A percentile compares a stretch with the other conserved stretches of the same genome.
Evolutionary conservation across 2,888 invertebrate genomes (phyloP).

Genomic region (Rhingia rostrata): DNA sequence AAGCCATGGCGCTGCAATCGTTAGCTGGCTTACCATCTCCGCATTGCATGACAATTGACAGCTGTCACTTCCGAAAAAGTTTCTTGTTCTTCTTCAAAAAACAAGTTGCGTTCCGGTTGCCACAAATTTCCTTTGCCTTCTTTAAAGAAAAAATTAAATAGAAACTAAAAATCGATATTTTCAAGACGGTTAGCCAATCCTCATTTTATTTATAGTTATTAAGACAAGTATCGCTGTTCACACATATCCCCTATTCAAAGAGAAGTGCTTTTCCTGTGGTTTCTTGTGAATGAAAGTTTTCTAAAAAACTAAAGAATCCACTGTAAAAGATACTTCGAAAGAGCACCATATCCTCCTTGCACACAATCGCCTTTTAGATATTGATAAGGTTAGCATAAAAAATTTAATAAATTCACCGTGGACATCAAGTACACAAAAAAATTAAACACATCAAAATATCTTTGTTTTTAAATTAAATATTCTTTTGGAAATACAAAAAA

Average conservation of each 20-base stretch:
- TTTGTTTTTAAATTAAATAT: constrained; percentile 2
- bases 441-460: neutral
- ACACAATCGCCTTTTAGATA: constrained; percentile 44
- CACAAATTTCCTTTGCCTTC: constrained; percentile 3
- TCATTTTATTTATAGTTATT: constrained; percentile 9
- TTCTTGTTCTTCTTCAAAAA: neutral
- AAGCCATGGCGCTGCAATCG: constrained; percentile 22
- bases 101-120: constrained; percentile 10
- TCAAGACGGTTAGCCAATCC: neutral
- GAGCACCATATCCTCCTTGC: constrained; percentile 17
- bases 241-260: constrained; percentile 1
- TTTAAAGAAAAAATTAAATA: constrained; percentile 1
- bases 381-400: constrained; percentile 37
- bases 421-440: constrained; percentile 5
- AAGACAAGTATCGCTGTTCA: neutral
- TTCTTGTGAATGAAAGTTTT: constrained; percentile 78
- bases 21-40: neutral
- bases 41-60: constrained; percentile 8
- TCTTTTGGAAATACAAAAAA: constrained; percentile 19
- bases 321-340: constrained; percentile 79
- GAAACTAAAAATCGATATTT: constrained; percentile 48
- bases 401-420: neutral
- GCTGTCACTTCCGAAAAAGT: neutral
- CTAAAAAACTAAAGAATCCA: constrained; percentile 79
- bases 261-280: constrained; percentile 81